Evolutionary conservation across 2,888 invertebrate species (phyloP).

Genomic region (Sepioteuthis lessoniana): DNA sequence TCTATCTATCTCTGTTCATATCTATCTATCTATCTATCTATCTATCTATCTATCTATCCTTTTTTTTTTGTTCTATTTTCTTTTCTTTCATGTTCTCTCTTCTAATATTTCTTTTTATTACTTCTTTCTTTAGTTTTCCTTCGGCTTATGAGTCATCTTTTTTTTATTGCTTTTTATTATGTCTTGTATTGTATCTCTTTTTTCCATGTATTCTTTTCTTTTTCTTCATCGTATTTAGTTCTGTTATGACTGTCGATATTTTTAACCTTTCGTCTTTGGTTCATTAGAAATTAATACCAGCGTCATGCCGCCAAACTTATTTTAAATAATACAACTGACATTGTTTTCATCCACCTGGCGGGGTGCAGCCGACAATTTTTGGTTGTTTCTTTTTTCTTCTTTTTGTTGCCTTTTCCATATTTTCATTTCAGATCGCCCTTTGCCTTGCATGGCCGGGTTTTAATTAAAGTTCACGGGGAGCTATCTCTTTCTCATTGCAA

Average conservation of each 20-base stretch:
- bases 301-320: neutral
- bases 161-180: neutral
- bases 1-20: neutral
- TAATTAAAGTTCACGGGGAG: neutral
- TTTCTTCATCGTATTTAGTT: too few species aligned
- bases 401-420: neutral
- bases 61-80: too few species aligned
- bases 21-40: neutral
- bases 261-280: neutral
- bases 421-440: neutral
- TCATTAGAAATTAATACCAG: neutral
- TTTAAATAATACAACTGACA: neutral
- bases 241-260: too few species aligned
- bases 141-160: neutral
- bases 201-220: too few species aligned
- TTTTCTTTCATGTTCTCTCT: neutral
- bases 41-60: neutral
- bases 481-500: neutral
- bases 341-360: neutral
- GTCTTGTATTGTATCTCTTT: neutral
- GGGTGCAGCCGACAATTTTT: neutral
- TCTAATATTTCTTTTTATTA: neutral
- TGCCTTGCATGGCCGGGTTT: slow-evolving; percentile 1
- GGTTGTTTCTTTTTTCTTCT: neutral
- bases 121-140: neutral